Evolutionary conservation across 2,888 invertebrate species (phyloP), one percentile per base, ranked within the genome.

Genomic region (Pseudoips prasinana): DNA sequence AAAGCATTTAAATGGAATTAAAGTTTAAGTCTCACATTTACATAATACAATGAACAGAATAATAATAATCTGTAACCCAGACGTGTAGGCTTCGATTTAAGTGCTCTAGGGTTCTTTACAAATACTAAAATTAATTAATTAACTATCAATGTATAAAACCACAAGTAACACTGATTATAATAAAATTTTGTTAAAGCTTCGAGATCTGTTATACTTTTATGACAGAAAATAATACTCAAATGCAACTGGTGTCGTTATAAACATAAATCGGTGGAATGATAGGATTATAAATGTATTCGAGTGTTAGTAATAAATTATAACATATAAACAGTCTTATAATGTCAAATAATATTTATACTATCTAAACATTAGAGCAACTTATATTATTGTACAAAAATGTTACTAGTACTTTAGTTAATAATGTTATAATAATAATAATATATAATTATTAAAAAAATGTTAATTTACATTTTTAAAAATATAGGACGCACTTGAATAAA

Each of bases 231-330:
- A 82, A 82, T 82, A 82, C 79, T 77, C 68, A 68, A 73, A 73
- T 73, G 64, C 67, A 73, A 78, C 73, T 79, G 75, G 77, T 74
- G 58, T 66, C 64, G 48, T 57, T 59, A 52, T 80, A 81, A 77
- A 80, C 73, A 78, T 72, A 70, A 70, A 39, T 85, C 87, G 87
- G 87, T 87, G 87, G 87, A 87, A 87, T 87, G 82, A 66, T 77
- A 64, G 63, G 54, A 69, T 58, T 14, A 47, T 41, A 41, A 61
- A 64, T 66, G 66, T 74, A 83, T 80, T 82, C 74, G 73, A 83
- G 79, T 62, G 71, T 73, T 69, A 77, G 58, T 60, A 65, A 70
- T 65, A 70, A 71, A 70, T 63, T 60, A 71, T 66, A 71, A 68
- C 58, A 72, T 67, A 73, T 60, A 62, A 79, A 82, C 86, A 86